A percentile compares a stretch with the other conserved stretches of the same genome.
These are phyloP conservation scores for Euspilapteryx auroguttella DNA, from an alignment of 2,888 invertebrate species.

Conservation along the genomic window DNA sequence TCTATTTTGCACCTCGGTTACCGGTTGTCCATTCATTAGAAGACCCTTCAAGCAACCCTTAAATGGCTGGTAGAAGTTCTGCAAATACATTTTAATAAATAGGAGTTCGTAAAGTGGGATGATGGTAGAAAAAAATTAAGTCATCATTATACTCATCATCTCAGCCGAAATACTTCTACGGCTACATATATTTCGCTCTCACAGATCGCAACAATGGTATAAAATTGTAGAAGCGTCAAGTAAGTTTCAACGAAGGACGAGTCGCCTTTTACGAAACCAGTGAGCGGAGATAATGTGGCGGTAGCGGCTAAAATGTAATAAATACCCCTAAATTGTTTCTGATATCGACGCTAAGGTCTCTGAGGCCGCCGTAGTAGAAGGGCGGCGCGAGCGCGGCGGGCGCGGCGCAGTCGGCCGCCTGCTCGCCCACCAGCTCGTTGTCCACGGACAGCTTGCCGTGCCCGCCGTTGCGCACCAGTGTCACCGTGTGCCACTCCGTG, in stretches of 20 bases:
- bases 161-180: too few relatives aligned
- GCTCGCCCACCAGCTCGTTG: conserved; percentile 53
- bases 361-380: conserved; percentile 81
- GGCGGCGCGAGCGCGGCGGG: conserved; percentile 69
- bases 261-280: too few relatives aligned
- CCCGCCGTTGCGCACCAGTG: conserved; percentile 64
- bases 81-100: conserved; percentile 13
- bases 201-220: too few relatives aligned
- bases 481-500: conserved; percentile 77
- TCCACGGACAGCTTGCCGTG: conserved; percentile 71
- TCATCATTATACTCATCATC: too few relatives aligned
- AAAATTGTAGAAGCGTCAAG: too few relatives aligned
- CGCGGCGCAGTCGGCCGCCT: conserved; percentile 36
- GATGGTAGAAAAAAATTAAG: too few relatives aligned
- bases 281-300: too few relatives aligned
- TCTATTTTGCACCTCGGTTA: conserved; percentile 61
- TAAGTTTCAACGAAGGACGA: too few relatives aligned
- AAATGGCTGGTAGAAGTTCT: conserved; percentile 70
- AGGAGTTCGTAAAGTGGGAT: too few relatives aligned
- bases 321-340: conserved; percentile 20
- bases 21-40: conserved; percentile 66
- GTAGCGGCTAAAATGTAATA: too few relatives aligned
- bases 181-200: too few relatives aligned
- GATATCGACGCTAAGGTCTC: conserved; percentile 28
- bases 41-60: conserved; percentile 84